Evolutionary conservation across 2,797 vertebrate genomes (phyloP).

Genomic region (Halcyon leucocephala): DNA sequence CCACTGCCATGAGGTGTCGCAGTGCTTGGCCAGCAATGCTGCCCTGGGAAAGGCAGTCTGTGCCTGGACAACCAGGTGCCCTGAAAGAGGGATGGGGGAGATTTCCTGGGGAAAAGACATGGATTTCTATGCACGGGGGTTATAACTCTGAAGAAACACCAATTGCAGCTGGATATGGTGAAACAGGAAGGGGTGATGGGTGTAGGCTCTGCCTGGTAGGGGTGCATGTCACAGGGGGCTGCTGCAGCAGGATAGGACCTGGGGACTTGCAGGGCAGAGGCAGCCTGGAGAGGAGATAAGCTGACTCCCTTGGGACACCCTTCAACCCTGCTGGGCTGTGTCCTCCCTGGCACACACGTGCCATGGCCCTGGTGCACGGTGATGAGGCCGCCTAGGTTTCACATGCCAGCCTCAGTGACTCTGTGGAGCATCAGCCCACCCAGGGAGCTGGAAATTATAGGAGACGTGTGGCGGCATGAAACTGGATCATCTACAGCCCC

Average conservation of each 20-base stretch:
- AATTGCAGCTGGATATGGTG: background rate
- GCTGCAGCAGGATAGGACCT: background rate
- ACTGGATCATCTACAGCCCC: background rate
- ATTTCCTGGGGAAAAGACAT: background rate
- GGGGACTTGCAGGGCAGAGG: background rate
- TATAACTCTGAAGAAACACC: background rate
- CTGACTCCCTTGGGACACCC: background rate
- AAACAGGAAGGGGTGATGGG: background rate
- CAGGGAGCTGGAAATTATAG: background rate
- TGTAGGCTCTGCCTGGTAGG: background rate
- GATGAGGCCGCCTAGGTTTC: background rate
- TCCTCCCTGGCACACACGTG: background rate
- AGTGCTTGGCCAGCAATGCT: background rate
- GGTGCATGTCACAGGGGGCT: background rate
- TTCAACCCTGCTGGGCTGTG: background rate
- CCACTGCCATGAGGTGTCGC: fast-evolving
- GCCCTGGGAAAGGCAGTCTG: background rate
- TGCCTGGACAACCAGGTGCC: background rate
- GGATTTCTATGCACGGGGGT: background rate
- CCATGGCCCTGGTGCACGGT: fast-evolving
- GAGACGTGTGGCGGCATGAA: background rate
- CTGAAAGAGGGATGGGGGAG: background rate
- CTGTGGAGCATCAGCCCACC: background rate
- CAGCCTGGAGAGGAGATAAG: background rate
- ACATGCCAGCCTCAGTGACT: background rate